A percentile compares a stretch with the other conserved stretches of the same genome.
Conservation (phyloP, 2,797 vertebrate species). For the Liparis tanakae region DNA sequence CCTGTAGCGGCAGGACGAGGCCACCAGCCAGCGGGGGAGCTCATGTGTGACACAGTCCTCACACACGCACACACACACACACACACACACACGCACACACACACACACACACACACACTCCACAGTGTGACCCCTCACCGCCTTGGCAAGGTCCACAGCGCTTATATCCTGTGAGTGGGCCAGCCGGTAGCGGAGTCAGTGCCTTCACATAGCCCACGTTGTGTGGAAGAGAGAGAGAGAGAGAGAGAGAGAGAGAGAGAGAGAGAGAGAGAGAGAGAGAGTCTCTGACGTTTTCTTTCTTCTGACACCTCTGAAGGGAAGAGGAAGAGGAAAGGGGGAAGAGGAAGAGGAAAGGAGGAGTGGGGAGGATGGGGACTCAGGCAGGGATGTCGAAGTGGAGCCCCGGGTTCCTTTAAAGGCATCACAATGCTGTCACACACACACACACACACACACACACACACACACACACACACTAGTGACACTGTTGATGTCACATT, state of each 20-base stretch:
- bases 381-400: conserved; percentile 49
- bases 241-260: conserved; percentile 14
- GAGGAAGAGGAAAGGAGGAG: conserved; percentile 56
- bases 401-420: conserved; percentile 59
- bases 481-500: neutral
- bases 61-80: too few relatives aligned
- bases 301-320: conserved; percentile 81
- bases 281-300: conserved; percentile 70
- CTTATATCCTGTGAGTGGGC: conserved; percentile 75
- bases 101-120: conserved; percentile 21
- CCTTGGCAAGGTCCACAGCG: conserved; percentile 60
- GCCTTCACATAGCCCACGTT: conserved; percentile 73
- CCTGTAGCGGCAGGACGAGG: conserved; percentile 84
- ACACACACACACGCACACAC: conserved; percentile 5
- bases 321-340: conserved; percentile 61
- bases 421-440: conserved; percentile 33
- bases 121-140: conserved; percentile 73
- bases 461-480: neutral
- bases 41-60: conserved; percentile 49
- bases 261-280: conserved; percentile 27
- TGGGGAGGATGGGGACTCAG: conserved; percentile 10
- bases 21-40: conserved; percentile 48
- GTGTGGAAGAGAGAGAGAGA: conserved; percentile 55
- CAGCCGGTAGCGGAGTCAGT: conserved; percentile 75
- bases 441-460: neutral